Conservation (phyloP, 2,113 vertebrate species). For the Grus americana region DNA sequence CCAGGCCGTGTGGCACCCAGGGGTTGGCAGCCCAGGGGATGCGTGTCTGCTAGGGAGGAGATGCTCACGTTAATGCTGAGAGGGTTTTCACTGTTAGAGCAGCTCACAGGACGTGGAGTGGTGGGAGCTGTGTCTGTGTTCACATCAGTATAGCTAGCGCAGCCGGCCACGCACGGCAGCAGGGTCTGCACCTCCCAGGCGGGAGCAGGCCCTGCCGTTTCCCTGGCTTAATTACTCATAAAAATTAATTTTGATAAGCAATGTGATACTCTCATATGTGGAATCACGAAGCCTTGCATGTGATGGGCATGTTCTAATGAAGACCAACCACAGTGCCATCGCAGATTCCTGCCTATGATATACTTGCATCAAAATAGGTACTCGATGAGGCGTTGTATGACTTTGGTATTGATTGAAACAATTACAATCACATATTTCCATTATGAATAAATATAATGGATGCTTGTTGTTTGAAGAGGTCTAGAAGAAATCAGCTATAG, state of each 20-base stretch:
- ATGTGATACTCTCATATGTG: neutral
- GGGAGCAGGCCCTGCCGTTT: neutral
- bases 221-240: neutral
- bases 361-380: neutral
- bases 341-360: fast-evolving
- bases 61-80: fast-evolving
- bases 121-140: neutral
- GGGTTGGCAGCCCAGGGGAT: neutral
- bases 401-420: neutral
- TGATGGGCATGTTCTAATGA: neutral
- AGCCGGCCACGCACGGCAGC: fast-evolving
- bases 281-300: neutral
- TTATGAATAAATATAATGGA: neutral
- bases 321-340: neutral
- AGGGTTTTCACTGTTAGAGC: neutral
- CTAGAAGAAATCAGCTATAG: neutral
- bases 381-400: fast-evolving
- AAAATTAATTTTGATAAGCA: neutral
- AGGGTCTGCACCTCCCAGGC: too few relatives aligned
- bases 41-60: neutral
- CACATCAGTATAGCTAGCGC: fast-evolving
- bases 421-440: neutral
- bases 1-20: too few relatives aligned
- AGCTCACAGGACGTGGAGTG: neutral
- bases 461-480: neutral